These are phyloP conservation scores for Thaleichthys pacificus DNA, from an alignment of 2,797 vertebrate genomes.

Conservation along the genomic window DNA sequence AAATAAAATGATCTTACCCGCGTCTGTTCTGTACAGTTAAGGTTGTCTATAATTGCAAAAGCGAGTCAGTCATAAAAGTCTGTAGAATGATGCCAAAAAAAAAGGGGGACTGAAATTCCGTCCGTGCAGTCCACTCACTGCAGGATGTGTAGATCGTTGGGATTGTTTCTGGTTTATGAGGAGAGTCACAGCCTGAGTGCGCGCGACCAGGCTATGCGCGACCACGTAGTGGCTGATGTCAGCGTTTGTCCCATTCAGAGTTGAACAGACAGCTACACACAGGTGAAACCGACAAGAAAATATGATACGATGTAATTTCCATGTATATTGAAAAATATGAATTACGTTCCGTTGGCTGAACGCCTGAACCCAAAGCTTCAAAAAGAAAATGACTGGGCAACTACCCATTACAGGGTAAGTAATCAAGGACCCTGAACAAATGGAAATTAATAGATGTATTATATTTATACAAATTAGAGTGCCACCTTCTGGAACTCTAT, in stretches of 20 bases:
- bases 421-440: too few species aligned
- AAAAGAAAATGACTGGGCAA: too few species aligned
- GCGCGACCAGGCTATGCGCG: slow-evolving; percentile 61
- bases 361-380: too few species aligned
- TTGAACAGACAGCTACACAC: too few species aligned
- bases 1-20: slow-evolving; percentile 44
- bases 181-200: slow-evolving; percentile 45
- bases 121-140: slow-evolving; percentile 39
- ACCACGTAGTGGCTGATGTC: slow-evolving; percentile 40
- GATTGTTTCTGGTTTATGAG: slow-evolving; percentile 47
- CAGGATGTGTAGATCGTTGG: slow-evolving; percentile 51
- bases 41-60: slow-evolving; percentile 24
- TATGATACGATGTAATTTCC: not conserved
- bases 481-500: too few species aligned
- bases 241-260: slow-evolving; percentile 32
- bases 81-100: slow-evolving; percentile 31
- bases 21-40: slow-evolving; percentile 28
- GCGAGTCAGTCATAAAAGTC: slow-evolving; percentile 36
- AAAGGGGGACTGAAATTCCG: slow-evolving; percentile 19
- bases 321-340: too few species aligned
- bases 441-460: too few species aligned
- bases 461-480: too few species aligned
- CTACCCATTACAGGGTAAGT: too few species aligned
- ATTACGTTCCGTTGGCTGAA: too few species aligned
- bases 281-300: not conserved